Base-by-base conservation (phyloP, 2,113 vertebrate genomes). In the Pelobates fuscus region DNA sequence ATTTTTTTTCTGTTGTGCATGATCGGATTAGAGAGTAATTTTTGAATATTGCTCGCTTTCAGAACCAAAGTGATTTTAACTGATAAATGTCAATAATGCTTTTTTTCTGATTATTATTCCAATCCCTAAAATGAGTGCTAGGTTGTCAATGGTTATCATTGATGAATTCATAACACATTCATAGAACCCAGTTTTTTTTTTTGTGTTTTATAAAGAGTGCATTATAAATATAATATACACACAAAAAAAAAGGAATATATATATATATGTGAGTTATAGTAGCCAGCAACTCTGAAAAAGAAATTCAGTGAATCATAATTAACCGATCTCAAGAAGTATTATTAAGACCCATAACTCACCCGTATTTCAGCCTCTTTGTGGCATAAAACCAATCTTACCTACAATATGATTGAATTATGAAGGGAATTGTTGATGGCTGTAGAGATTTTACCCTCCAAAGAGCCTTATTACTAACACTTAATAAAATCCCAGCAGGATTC, bases 281-380 rank as follows among this genome's bases (percentile, higher is more conserved):
- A 61, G 41, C 10, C 25, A 25, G 73, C 73, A 68, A 68, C 68
- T 55, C 37, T 46, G 57, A 41, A 52, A 41, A 68, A 55, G 71
- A 65, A 77, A 64, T n/a, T 77, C 73, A 17, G 62, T 77, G 65
- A 77, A 77, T 77, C 73, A 77, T 77, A 68, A 77, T 77, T 77
- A 77, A 77, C 73, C 30, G 55, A 68, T 77, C 57, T 63, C 26
- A 55, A 32, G 57, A 68, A 61, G 52, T 77, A 77, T 77, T 67
- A 77, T 77, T 77, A 57, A 77, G 73, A 67, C 61, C 73, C 57
- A 77, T 77, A 77, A 77, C 64, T 77, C 73, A 77, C 26, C 26
- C 43, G 46, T 64, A 32, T 60, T 76, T 44, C 65, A 27, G 29
- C 65, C 46, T 58, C 26, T 43, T 61, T 17, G 25, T 67, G 41